Conservation (phyloP, 2,888 invertebrate genomes). For the Pammene fasciana region DNA sequence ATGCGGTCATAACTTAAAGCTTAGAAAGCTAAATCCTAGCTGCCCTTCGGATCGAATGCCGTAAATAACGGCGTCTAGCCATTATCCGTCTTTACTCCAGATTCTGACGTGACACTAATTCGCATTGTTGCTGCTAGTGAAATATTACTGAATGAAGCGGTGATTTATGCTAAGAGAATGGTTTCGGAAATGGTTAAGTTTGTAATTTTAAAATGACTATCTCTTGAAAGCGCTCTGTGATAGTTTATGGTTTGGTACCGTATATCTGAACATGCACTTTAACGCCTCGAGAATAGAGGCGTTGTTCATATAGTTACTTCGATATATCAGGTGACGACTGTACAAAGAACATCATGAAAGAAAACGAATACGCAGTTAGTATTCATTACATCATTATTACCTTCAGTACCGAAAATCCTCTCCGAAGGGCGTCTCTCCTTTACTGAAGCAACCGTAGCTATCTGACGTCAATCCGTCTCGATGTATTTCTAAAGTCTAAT, state of each 20-base stretch:
- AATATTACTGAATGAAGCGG: slow-evolving; percentile 50
- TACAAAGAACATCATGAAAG: background rate
- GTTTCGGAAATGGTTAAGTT: slow-evolving; percentile 31
- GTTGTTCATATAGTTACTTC: too few species aligned
- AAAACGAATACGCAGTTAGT: slow-evolving; percentile 5
- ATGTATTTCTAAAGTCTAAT: slow-evolving; percentile 47
- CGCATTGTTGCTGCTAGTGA: slow-evolving; percentile 62
- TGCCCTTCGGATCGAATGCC: slow-evolving; percentile 56
- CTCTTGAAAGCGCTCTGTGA: background rate
- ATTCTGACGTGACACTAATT: slow-evolving; percentile 64
- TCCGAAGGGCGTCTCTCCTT: slow-evolving; percentile 23
- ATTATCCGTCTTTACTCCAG: slow-evolving; percentile 69
- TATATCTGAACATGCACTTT: too few species aligned
- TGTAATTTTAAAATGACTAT: slow-evolving; percentile 21
- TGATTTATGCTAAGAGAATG: slow-evolving; percentile 39
- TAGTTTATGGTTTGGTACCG: too few species aligned
- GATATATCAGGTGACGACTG: too few species aligned
- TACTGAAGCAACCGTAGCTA: slow-evolving; percentile 21
- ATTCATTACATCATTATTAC: background rate
- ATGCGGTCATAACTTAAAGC: slow-evolving; percentile 62
- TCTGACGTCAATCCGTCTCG: slow-evolving; percentile 54
- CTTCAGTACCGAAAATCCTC: slow-evolving; percentile 2
- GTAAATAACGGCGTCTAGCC: slow-evolving; percentile 64
- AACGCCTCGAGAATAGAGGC: too few species aligned
- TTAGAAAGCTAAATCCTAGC: slow-evolving; percentile 68